Conservation (phyloP, 2,888 invertebrate genomes). For the Microplitis manilae region DNA sequence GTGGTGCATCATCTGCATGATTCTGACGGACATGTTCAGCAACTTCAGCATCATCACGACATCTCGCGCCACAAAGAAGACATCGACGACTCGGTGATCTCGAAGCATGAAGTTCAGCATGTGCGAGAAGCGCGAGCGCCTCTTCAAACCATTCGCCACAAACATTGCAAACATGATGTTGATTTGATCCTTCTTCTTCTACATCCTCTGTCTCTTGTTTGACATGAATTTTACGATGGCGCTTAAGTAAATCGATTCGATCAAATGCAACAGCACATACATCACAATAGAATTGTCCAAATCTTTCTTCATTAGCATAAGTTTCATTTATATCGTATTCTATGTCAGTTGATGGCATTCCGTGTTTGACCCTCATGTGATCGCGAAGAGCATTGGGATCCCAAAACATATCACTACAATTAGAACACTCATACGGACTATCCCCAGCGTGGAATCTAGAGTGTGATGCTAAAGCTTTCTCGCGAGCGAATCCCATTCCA, state of each 20-base stretch:
- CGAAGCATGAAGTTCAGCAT: constrained; percentile 83
- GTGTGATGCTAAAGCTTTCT: constrained; percentile 86
- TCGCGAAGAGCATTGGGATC: constrained; percentile 76
- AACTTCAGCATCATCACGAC: constrained; percentile 77
- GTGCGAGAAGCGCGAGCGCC: constrained; percentile 83
- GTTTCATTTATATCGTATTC: constrained; percentile 74
- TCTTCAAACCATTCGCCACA: constrained; percentile 86
- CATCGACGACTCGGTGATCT: constrained; percentile 73
- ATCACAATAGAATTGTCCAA: constrained; percentile 78
- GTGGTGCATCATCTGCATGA: constrained; percentile 76
- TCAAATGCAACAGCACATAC: constrained; percentile 87
- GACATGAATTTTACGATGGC: constrained; percentile 76
- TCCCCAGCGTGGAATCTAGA: constrained; percentile 85
- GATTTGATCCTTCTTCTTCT: constrained; percentile 63
- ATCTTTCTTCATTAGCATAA: constrained; percentile 76
- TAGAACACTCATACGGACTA: constrained; percentile 84
- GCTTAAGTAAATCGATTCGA: constrained; percentile 81
- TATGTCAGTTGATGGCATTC: constrained; percentile 58
- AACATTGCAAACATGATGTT: constrained; percentile 81
- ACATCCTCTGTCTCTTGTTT: constrained; percentile 65
- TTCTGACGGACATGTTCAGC: constrained; percentile 77
- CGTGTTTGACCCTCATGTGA: constrained; percentile 77
- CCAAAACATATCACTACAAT: constrained; percentile 89
- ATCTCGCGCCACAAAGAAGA: constrained; percentile 78
- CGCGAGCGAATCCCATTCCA: constrained; percentile 84